Evolutionary conservation across 2,888 invertebrate species (phyloP).

Genomic region (Cryptus viduatorius): DNA sequence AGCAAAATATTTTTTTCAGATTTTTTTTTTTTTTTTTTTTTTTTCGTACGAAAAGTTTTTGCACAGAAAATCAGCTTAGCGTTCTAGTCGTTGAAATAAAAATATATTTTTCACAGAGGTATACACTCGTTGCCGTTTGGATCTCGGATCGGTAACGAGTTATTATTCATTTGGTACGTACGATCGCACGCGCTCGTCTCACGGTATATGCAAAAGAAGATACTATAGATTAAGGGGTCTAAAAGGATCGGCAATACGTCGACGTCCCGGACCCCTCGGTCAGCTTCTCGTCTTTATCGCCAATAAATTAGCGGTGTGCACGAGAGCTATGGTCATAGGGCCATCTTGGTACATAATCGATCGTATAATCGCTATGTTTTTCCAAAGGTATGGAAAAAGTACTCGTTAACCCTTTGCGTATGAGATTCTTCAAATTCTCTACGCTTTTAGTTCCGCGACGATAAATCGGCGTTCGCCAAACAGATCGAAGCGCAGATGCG

Average conservation of each 20-base stretch:
- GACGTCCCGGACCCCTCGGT: conserved; percentile 77
- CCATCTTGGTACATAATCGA: conserved; percentile 78
- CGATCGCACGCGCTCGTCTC: conserved; percentile 71
- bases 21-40: background rate
- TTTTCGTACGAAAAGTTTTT: no score
- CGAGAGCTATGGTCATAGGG: conserved; percentile 75
- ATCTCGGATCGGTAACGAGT: conserved; percentile 69
- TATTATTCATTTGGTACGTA: conserved; percentile 73
- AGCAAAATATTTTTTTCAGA: background rate
- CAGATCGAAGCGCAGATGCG: no score
- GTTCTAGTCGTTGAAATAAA: background rate
- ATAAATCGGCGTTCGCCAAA: no score
- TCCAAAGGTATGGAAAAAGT: conserved; percentile 72
- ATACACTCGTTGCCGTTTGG: conserved; percentile 58
- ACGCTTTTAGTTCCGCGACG: background rate
- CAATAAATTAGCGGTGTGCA: conserved; percentile 74
- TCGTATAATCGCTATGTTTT: conserved; percentile 74
- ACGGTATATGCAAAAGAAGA: conserved; percentile 76
- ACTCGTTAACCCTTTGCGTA: background rate
- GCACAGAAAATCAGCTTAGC: no score
- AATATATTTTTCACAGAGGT: conserved; percentile 39
- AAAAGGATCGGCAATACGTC: conserved; percentile 72
- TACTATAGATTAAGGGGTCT: conserved; percentile 73
- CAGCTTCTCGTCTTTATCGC: conserved; percentile 77
- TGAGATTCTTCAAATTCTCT: background rate